Conservation (phyloP, 1,140 invertebrate genomes). For the Ceratitis capitata region DNA sequence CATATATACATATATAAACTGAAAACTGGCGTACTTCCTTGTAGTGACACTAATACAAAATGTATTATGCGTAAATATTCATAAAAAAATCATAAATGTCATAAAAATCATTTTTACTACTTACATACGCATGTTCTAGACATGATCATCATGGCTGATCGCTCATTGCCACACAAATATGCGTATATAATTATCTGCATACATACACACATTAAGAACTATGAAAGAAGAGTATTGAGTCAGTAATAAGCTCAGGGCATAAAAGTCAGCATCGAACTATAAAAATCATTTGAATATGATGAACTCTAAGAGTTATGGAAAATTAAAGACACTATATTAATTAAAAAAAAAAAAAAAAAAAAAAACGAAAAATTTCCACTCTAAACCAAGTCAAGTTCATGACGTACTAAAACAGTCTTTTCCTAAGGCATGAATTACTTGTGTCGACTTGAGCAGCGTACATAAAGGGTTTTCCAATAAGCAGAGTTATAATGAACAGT, state of each 20-base stretch:
- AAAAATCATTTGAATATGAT: neutral
- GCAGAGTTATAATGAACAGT: too few relatives aligned
- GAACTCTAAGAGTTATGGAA: neutral
- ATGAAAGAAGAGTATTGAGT: neutral
- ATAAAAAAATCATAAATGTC: slow-evolving; percentile 16
- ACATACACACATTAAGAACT: neutral
- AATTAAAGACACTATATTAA: neutral
- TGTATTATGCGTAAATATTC: neutral
- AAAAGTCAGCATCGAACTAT: neutral
- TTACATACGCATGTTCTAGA: neutral
- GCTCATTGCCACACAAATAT: neutral
- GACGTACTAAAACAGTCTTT: too few relatives aligned
- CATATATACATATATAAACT: neutral
- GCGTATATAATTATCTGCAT: too few relatives aligned
- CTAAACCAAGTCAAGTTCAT: neutral
- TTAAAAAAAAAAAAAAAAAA: neutral
- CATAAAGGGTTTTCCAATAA: too few relatives aligned
- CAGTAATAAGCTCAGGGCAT: neutral
- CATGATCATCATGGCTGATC: neutral
- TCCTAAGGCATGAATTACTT: too few relatives aligned
- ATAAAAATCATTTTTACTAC: neutral
- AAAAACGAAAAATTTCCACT: neutral
- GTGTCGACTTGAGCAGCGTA: neutral
- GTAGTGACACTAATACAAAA: neutral
- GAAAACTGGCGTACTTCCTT: neutral